Evolutionary conservation across 2,888 invertebrate species (phyloP).

Genomic region (Diplazon laetatorius): DNA sequence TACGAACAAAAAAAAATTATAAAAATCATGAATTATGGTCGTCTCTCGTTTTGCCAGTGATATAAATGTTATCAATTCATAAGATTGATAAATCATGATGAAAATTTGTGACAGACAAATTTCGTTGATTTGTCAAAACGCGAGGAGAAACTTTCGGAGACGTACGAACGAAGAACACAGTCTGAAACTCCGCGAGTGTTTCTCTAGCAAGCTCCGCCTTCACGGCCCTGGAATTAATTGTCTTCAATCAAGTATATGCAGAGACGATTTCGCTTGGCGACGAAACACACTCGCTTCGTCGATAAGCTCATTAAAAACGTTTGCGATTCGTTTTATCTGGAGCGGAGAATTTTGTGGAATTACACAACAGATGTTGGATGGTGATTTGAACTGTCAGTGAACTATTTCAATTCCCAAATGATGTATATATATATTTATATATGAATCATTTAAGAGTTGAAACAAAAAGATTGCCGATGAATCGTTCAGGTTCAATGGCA

Average conservation of each 20-base stretch:
- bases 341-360: background rate
- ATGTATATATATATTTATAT: background rate
- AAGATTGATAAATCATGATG: conserved; percentile 13
- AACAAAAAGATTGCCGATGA: too few species aligned
- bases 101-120: background rate
- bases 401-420: background rate
- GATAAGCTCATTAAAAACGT: conserved; percentile 11
- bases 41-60: conserved; percentile 23
- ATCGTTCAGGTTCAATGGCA: too few species aligned
- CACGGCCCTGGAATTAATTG: conserved; percentile 39
- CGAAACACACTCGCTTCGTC: conserved; percentile 10
- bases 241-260: conserved; percentile 37
- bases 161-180: background rate
- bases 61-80: background rate
- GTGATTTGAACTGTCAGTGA: background rate
- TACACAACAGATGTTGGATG: background rate
- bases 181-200: background rate
- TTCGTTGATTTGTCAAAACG: background rate
- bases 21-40: background rate
- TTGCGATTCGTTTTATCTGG: background rate
- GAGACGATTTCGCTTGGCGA: conserved; percentile 2
- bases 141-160: conserved; percentile 4
- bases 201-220: conserved; percentile 33
- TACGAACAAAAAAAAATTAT: background rate
- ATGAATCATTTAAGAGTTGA: too few species aligned